Evolutionary conservation across 2,888 invertebrate genomes (phyloP).

Genomic region (Acrobasis suavella): DNA sequence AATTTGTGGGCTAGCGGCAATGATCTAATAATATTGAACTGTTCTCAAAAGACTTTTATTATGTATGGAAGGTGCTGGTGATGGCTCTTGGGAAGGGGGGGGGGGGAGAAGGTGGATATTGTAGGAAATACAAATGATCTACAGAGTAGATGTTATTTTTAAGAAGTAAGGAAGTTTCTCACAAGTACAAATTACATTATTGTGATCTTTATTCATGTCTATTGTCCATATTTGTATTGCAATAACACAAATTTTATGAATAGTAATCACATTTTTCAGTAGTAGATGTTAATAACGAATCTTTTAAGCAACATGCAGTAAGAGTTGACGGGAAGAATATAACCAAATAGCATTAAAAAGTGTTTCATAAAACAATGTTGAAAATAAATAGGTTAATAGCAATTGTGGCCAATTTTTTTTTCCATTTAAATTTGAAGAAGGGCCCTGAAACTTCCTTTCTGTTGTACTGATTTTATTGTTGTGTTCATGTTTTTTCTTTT

Average conservation of each 20-base stretch:
- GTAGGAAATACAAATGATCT: neutral
- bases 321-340: too few species aligned
- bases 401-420: too few species aligned
- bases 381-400: too few species aligned
- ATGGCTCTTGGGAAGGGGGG: neutral
- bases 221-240: too few species aligned
- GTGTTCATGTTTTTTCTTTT: neutral
- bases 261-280: too few species aligned
- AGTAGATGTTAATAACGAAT: too few species aligned
- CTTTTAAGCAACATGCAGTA: too few species aligned
- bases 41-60: neutral
- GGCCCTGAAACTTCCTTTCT: neutral
- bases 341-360: too few species aligned
- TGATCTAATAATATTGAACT: conserved; percentile 45
- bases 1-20: conserved; percentile 59
- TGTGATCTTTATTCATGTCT: neutral
- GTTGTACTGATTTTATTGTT: neutral
- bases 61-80: conserved; percentile 16
- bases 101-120: neutral
- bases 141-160: neutral
- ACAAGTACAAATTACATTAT: neutral
- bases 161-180: neutral
- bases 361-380: too few species aligned
- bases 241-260: too few species aligned
- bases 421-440: neutral